Conservation (phyloP, 2,888 invertebrate genomes). For the Hermodice carunculata region DNA sequence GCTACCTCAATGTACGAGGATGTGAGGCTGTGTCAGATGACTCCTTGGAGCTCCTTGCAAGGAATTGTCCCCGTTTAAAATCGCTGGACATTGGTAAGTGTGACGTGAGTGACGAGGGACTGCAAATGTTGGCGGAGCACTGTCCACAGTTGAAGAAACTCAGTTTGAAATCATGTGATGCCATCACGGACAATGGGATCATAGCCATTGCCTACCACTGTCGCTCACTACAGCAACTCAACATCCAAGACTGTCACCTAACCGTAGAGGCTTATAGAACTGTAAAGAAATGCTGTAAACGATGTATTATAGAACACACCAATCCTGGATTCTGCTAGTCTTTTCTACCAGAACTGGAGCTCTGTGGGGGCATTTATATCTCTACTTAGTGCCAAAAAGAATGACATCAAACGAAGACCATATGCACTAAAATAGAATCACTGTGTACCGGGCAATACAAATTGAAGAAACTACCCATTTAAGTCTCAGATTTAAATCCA, state of each 20-base stretch:
- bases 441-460: no score
- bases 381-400: no score
- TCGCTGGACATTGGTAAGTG: constrained; percentile 94
- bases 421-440: no score
- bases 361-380: no score
- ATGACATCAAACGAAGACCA: no score
- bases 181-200: constrained; percentile 89
- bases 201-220: constrained; percentile 92
- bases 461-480: no score
- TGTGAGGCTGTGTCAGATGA: constrained; percentile 96
- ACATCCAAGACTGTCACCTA: constrained; percentile 93
- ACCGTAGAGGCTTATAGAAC: constrained; percentile 90
- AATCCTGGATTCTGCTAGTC: constrained; percentile 94
- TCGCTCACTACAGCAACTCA: constrained; percentile 88
- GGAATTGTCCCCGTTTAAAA: constrained; percentile 86
- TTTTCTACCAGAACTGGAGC: no score
- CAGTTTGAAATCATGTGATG: constrained; percentile 90
- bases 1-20: constrained; percentile 89
- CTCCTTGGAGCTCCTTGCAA: constrained; percentile 86
- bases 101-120: constrained; percentile 90
- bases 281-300: constrained; percentile 91
- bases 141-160: constrained; percentile 88
- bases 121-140: constrained; percentile 84
- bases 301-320: constrained; percentile 94
- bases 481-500: no score